Conservation (phyloP, 2,113 vertebrate species). For the Macaca fascicularis region DNA sequence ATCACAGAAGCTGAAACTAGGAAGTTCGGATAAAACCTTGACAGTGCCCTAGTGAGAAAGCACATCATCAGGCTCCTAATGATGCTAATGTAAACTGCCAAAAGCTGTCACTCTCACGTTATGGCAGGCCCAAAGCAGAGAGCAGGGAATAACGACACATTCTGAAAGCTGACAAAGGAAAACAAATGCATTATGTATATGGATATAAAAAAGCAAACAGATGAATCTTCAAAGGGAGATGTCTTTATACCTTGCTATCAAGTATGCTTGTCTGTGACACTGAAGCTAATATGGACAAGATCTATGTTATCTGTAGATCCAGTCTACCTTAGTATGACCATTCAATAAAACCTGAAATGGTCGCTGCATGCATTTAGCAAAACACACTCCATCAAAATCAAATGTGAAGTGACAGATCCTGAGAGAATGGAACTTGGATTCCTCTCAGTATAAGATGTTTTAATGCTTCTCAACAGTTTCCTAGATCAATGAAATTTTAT, state of each 20-base stretch:
- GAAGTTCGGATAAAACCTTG: constrained; percentile 57
- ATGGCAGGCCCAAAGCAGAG: constrained; percentile 47
- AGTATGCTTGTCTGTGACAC: neutral
- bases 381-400: neutral
- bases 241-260: constrained; percentile 4
- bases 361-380: rapidly evolving
- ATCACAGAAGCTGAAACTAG: constrained; percentile 66
- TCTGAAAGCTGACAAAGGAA: constrained; percentile 73
- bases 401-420: neutral
- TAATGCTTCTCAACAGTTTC: neutral
- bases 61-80: constrained; percentile 64
- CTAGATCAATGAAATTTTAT: neutral
- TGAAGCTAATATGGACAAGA: neutral
- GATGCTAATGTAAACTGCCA: constrained; percentile 78
- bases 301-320: neutral
- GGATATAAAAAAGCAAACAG: constrained; percentile 58
- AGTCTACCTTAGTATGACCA: neutral
- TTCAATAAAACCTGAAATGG: neutral
- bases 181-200: constrained; percentile 69
- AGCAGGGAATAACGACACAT: constrained; percentile 63
- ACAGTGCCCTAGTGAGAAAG: constrained; percentile 58
- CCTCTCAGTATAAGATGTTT: neutral
- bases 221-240: constrained; percentile 45
- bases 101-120: constrained; percentile 72
- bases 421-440: neutral